Percentiles rank a stretch among this genome's conserved stretches.
These are phyloP conservation scores for Brachypteracias leptosomus DNA, from an alignment of 2,113 vertebrate species.

Conservation along the genomic window DNA sequence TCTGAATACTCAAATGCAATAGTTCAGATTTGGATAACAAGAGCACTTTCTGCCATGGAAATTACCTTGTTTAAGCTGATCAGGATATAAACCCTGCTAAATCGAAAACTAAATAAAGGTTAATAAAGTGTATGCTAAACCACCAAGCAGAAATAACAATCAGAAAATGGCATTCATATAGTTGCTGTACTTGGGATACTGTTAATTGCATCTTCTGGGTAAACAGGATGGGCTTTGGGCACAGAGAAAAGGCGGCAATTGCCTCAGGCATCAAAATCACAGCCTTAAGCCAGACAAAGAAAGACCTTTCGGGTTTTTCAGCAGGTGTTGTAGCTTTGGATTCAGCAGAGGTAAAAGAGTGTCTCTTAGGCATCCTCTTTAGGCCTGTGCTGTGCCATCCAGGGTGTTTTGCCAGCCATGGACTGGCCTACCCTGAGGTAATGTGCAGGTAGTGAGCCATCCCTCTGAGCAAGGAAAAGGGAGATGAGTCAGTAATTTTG, in stretches of 20 bases:
- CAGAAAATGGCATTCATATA: neutral
- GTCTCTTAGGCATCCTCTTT: neutral
- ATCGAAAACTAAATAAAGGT: neutral
- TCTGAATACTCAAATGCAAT: neutral
- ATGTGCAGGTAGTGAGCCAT: neutral
- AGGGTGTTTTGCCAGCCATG: neutral
- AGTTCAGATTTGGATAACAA: neutral
- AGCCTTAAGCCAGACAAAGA: neutral
- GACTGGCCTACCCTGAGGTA: neutral
- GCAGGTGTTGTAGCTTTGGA: neutral
- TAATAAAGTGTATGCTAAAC: neutral
- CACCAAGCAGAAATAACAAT: neutral
- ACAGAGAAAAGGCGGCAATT: neutral
- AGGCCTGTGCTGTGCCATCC: rapidly evolving
- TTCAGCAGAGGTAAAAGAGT: neutral
- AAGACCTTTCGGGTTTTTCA: neutral
- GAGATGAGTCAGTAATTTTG: neutral
- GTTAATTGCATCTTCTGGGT: conserved; percentile 15
- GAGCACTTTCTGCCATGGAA: neutral
- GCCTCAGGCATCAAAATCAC: neutral
- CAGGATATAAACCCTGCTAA: neutral
- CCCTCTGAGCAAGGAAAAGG: neutral
- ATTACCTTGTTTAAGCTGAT: neutral
- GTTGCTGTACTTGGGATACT: neutral
- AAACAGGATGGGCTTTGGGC: neutral